Evolutionary conservation across 2,797 vertebrate genomes (phyloP).

Genomic region (Phrynocephalus guinanensis): DNA sequence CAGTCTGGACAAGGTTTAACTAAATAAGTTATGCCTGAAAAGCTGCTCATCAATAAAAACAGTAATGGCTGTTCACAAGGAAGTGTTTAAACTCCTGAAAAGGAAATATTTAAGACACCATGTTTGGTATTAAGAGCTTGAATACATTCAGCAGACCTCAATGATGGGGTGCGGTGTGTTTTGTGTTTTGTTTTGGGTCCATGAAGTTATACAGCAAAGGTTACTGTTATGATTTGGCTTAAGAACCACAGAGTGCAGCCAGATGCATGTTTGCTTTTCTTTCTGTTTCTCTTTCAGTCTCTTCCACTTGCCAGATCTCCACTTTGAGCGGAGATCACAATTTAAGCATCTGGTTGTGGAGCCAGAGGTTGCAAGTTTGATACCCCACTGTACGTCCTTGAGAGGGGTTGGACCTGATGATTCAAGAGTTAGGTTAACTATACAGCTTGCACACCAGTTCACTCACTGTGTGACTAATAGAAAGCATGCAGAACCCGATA

Average conservation of each 20-base stretch:
- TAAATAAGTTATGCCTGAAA: background rate
- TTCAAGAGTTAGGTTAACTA: background rate
- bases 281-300: background rate
- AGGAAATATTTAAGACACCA: too few species aligned
- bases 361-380: too few species aligned
- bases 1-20: slow-evolving; percentile 49
- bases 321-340: background rate
- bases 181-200: background rate
- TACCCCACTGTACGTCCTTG: too few species aligned
- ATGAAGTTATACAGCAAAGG: background rate
- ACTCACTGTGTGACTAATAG: background rate
- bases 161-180: background rate
- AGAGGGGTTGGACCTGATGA: too few species aligned
- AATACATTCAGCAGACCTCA: slow-evolving; percentile 5
- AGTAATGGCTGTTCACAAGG: background rate
- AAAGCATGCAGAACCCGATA: background rate
- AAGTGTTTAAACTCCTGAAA: background rate
- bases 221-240: background rate
- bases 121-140: background rate
- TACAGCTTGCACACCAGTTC: background rate
- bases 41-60: background rate
- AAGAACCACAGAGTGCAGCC: background rate
- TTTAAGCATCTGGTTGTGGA: background rate
- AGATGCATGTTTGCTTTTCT: background rate
- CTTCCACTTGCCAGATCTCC: background rate